Percentiles rank a stretch among this genome's conserved stretches.
Evolutionary conservation across 2,888 invertebrate species (phyloP).

Genomic region (Pristionchus arcanus): DNA sequence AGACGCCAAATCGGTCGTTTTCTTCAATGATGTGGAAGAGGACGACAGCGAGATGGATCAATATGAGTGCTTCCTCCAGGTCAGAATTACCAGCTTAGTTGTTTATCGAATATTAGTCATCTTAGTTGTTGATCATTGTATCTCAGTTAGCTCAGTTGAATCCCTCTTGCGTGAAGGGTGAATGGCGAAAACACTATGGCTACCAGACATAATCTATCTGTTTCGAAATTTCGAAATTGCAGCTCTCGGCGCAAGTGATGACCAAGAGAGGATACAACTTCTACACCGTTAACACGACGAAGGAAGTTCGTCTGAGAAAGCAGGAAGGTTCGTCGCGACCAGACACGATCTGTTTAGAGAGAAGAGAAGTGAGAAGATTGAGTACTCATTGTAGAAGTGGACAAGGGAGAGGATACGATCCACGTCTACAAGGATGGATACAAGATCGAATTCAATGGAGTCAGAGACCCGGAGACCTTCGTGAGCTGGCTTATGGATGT

Average conservation of each 20-base stretch:
- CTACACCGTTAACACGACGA: constrained; percentile 79
- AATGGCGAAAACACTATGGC: neutral
- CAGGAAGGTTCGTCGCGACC: constrained; percentile 74
- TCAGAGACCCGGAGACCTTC: constrained; percentile 79
- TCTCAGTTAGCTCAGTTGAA: neutral
- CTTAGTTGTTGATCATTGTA: neutral
- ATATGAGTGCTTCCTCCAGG: constrained; percentile 79
- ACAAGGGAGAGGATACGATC: constrained; percentile 78
- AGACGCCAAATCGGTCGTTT: constrained; percentile 78
- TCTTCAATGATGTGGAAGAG: constrained; percentile 79
- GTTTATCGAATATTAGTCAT: no score
- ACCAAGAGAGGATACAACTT: constrained; percentile 79
- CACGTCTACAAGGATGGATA: constrained; percentile 79
- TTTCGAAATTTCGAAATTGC: constrained; percentile 29
- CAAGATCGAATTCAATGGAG: constrained; percentile 79
- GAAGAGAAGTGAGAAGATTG: constrained; percentile 31
- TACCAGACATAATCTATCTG: neutral
- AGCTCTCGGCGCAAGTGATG: constrained; percentile 80
- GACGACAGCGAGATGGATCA: constrained; percentile 79
- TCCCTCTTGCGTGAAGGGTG: neutral
- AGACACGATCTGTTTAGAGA: constrained; percentile 33
- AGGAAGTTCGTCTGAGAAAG: constrained; percentile 74
- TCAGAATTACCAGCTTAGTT: constrained; percentile 50
- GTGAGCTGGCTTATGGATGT: constrained; percentile 80
- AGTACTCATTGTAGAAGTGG: constrained; percentile 71